Evolutionary conservation across 1,140 invertebrate species (phyloP), one percentile per base, ranked within the genome.

Genomic region (Halyomorpha halys): DNA sequence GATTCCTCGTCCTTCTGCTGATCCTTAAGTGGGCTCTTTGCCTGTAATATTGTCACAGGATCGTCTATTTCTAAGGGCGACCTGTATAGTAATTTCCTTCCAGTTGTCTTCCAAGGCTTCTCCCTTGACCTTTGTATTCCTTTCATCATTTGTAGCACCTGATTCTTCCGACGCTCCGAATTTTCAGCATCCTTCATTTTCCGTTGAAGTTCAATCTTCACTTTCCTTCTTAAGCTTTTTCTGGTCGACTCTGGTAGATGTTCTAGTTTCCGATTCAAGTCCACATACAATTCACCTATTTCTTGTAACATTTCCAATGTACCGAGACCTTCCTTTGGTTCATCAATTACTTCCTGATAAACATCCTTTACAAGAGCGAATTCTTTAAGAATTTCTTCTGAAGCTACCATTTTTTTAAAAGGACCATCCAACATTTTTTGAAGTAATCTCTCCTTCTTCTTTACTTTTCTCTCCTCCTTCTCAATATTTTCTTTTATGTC

Each of bases 401-500:
- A 56, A 5, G 23, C 53, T 25, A 56, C 23, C 23, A 56, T 23
- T 3, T 3, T 56, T 56, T 23, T 56, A 56, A 23, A 56, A 25
- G 53, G 53, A 25, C 18, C 53, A 11, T 21, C 23, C 14, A 23
- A 11, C 15, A 56, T 16, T 1, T 25, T 21, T 21, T 56, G 14
- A 16, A 56, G 23, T 9, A 56, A 16, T 56, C 4, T 11, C 15
- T 56, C 15, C 23, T 56, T 56, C 8, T 56, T 15, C 23, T 27
- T 23, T 15, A 56, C 23, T 6, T 16, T 56, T 56, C 15, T 4
- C 53, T 56, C 23, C 23, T 56, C 53, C 23, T 56, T 21, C 4
- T 56, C 53, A 11, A 56, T 56, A 11, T 21, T 25, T 56, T 56
- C 21, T 56, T 56, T 56, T 56, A 56, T 56, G 15, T 56, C 23